Evolutionary conservation across 2,797 vertebrate species (phyloP).

Genomic region (Dromococcyx pavoninus): DNA sequence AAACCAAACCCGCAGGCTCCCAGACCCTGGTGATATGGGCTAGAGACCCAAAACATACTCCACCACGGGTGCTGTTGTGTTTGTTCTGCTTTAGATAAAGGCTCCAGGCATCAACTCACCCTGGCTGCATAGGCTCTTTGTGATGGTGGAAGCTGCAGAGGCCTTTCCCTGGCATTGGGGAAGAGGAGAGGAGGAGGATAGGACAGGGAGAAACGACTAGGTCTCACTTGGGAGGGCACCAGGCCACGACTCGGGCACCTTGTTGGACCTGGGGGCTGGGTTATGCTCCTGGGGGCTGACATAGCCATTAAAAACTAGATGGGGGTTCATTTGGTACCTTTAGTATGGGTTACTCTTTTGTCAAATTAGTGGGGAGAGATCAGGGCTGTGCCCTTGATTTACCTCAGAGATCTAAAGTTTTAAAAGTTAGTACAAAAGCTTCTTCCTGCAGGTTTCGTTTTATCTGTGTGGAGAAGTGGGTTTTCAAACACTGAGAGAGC

Average conservation of each 20-base stretch:
- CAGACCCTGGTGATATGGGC: fast-evolving
- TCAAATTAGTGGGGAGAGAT: neutral
- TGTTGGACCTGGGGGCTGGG: neutral
- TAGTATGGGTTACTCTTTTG: neutral
- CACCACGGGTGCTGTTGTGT: fast-evolving
- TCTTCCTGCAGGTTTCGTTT: neutral
- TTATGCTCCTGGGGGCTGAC: fast-evolving
- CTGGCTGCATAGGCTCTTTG: neutral
- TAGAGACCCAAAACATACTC: neutral
- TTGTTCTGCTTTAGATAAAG: neutral
- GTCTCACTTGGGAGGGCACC: neutral
- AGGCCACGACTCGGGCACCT: fast-evolving
- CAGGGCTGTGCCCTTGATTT: neutral
- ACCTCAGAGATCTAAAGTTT: neutral
- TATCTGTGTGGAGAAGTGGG: neutral
- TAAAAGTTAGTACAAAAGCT: neutral
- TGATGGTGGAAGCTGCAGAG: fast-evolving
- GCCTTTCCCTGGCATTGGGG: neutral
- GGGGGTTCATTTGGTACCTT: neutral
- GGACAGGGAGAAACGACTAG: neutral
- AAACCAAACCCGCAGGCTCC: neutral
- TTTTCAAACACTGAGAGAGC: neutral
- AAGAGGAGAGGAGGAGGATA: neutral
- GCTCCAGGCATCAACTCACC: neutral
- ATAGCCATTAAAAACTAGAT: neutral